Conservation (phyloP, 2,888 invertebrate genomes). For the Lomographa bimaculata region DNA sequence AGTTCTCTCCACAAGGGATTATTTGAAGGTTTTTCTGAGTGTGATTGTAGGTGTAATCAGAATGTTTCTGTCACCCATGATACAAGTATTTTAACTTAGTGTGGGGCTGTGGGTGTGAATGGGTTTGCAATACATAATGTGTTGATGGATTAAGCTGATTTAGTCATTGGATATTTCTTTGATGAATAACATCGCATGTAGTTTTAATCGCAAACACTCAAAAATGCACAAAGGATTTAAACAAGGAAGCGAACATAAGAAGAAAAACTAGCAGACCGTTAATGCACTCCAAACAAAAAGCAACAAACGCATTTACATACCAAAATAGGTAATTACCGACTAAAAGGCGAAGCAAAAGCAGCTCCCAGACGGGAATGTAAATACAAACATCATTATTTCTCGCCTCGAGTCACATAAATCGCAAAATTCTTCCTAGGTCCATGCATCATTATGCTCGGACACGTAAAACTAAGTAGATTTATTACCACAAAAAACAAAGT, state of each 20-base stretch:
- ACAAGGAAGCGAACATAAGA: slow-evolving; percentile 13
- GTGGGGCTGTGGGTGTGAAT: too few relatives aligned
- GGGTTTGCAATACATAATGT: too few relatives aligned
- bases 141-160: too few relatives aligned
- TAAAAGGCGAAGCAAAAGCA: slow-evolving; percentile 25
- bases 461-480: slow-evolving; percentile 31
- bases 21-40: too few relatives aligned
- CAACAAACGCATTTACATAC: slow-evolving; percentile 17
- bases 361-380: slow-evolving; percentile 24
- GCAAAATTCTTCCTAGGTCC: slow-evolving; percentile 29
- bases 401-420: slow-evolving; percentile 31
- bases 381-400: slow-evolving; percentile 33
- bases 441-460: slow-evolving; percentile 28
- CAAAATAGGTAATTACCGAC: slow-evolving; percentile 17
- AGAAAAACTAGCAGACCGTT: slow-evolving; percentile 8
- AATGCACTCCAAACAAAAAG: slow-evolving; percentile 8
- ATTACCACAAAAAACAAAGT: slow-evolving; percentile 31
- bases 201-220: too few relatives aligned
- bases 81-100: too few relatives aligned
- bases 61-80: too few relatives aligned
- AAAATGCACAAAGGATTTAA: slow-evolving; percentile 7
- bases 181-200: too few relatives aligned
- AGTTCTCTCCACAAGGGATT: too few relatives aligned
- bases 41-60: too few relatives aligned
- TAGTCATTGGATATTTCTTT: too few relatives aligned